phyloP scores from a whole-genome alignment of 1,140 invertebrate genomes.

The Aphaenogaster ashmeadi region DNA sequence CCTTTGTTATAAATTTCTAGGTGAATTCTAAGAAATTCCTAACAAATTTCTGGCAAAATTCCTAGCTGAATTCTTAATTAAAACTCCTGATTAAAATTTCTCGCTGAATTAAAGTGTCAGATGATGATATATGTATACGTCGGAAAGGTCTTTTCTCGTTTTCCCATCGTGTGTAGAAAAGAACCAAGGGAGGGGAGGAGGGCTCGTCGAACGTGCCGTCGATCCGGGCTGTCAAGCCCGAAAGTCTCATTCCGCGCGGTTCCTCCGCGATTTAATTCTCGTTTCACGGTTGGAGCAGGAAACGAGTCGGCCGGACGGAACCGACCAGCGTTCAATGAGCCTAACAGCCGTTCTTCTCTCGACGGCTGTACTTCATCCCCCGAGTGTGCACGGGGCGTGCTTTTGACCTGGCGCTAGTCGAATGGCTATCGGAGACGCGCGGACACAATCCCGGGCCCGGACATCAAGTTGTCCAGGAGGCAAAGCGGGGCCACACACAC shows the following conservation, averaged over 20 bases:
- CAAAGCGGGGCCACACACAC: conserved; percentile 72
- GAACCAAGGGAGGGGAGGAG: not conserved
- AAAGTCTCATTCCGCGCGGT: conserved; percentile 28
- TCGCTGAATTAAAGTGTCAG: not conserved
- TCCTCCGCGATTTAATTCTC: conserved; percentile 52
- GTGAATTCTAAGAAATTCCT: not conserved
- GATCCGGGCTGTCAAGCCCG: conserved; percentile 8
- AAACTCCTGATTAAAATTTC: not conserved
- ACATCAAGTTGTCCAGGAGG: conserved; percentile 62
- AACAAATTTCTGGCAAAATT: not conserved
- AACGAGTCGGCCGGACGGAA: conserved; percentile 24
- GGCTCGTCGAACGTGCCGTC: not conserved
- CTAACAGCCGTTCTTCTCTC: not conserved
- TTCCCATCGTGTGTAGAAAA: not conserved
- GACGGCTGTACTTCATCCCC: not conserved
- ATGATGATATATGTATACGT: not conserved
- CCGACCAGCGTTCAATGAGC: not conserved
- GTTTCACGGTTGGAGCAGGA: conserved; percentile 72
- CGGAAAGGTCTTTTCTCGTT: not conserved
- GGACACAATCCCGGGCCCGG: conserved; percentile 54
- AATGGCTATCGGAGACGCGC: conserved; percentile 21
- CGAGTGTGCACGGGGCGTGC: not conserved
- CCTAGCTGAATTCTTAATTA: not conserved
- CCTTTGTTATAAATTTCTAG: not conserved
- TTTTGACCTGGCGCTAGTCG: conserved; percentile 50